phyloP scores from a whole-genome alignment of 1,140 invertebrate species.

The Latrodectus geometricus region DNA sequence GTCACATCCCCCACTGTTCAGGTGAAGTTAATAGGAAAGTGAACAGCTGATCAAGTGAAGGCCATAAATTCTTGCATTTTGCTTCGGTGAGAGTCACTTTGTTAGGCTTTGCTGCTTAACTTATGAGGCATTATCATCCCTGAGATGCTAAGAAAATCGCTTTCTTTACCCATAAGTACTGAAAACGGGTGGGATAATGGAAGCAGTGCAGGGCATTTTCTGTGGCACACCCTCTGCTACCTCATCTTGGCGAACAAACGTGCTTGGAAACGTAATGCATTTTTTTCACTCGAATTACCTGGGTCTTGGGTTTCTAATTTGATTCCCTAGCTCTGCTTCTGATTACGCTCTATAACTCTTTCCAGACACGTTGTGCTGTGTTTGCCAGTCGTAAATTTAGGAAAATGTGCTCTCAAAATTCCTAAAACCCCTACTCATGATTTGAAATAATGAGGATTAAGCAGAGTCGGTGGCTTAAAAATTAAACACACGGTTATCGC shows the following conservation, averaged over 20 bases:
- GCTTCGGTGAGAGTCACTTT: background rate
- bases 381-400: too few relatives aligned
- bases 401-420: too few relatives aligned
- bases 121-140: background rate
- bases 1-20: background rate
- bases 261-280: constrained; percentile 23
- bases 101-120: background rate
- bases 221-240: constrained; percentile 35
- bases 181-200: constrained; percentile 14
- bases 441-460: too few relatives aligned
- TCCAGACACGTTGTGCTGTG: background rate
- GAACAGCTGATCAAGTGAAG: background rate
- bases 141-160: background rate
- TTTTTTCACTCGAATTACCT: constrained; percentile 3
- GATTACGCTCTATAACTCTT: constrained; percentile 1
- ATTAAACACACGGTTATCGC: too few relatives aligned
- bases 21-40: background rate
- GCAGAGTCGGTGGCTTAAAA: too few relatives aligned
- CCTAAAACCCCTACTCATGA: too few relatives aligned
- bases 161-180: constrained; percentile 15
- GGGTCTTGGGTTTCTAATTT: background rate
- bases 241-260: constrained; percentile 19
- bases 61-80: constrained; percentile 4
- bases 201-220: background rate
- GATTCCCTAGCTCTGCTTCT: background rate